Percentiles rank a stretch among this genome's conserved stretches.
These are phyloP conservation scores for Heterodera filipjevi DNA, from an alignment of 2,888 invertebrate genomes.

Conservation along the genomic window DNA sequence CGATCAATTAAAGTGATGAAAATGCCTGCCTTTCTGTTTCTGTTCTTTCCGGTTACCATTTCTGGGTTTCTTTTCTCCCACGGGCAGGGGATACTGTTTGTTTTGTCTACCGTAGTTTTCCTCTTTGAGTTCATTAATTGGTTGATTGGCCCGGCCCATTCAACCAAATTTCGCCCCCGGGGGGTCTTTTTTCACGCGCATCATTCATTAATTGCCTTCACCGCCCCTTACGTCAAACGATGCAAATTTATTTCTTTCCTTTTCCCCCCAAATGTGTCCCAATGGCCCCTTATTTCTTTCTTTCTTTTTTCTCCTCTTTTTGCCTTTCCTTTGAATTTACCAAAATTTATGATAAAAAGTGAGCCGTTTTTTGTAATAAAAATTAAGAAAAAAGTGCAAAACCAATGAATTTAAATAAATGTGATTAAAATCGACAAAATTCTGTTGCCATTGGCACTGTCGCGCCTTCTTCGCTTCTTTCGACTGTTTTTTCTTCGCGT, in stretches of 20 bases:
- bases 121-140: not conserved
- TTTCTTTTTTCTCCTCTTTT: not conserved
- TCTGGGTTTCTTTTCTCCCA: not conserved
- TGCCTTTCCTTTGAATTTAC: too few species aligned
- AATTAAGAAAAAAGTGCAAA: too few species aligned
- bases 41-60: not conserved
- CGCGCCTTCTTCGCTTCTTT: too few species aligned
- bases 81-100: not conserved
- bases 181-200: not conserved
- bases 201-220: constrained; percentile 4
- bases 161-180: not conserved
- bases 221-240: not conserved
- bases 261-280: too few species aligned
- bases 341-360: too few species aligned
- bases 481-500: too few species aligned
- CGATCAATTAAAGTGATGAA: too few species aligned
- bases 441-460: too few species aligned
- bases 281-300: too few species aligned
- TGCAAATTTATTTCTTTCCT: not conserved
- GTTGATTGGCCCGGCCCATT: constrained; percentile 13
- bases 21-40: not conserved
- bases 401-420: too few species aligned
- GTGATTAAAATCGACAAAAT: too few species aligned
- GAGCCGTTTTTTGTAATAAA: too few species aligned
- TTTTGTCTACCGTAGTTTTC: not conserved